These are phyloP conservation scores for Lethrus apterus DNA, from an alignment of 1,140 invertebrate species.

Conservation along the genomic window DNA sequence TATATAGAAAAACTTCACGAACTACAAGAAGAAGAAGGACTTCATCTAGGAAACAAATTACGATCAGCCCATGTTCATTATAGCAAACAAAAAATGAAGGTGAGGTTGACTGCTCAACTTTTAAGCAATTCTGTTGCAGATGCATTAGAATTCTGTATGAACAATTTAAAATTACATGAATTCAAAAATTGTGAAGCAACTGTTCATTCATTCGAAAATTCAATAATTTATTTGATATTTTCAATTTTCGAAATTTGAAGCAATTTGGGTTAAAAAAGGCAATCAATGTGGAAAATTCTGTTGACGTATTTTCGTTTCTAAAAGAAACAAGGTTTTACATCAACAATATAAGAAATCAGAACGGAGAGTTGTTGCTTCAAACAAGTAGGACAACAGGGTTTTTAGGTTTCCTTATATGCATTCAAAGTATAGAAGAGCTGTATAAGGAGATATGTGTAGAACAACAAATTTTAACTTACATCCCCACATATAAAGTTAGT, in stretches of 20 bases:
- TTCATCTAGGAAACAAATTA: slow-evolving; percentile 22
- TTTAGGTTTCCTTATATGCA: slow-evolving; percentile 17
- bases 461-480: slow-evolving; percentile 4
- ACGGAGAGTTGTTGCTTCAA: slow-evolving; percentile 7
- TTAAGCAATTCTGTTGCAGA: slow-evolving; percentile 19
- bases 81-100: slow-evolving; percentile 23
- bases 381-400: slow-evolving; percentile 17
- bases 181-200: slow-evolving; percentile 19
- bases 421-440: slow-evolving; percentile 15
- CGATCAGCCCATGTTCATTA: slow-evolving; percentile 24
- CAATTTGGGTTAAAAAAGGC: slow-evolving; percentile 18
- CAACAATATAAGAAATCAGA: slow-evolving; percentile 15
- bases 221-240: slow-evolving; percentile 25
- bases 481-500: slow-evolving; percentile 32
- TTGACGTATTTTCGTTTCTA: slow-evolving; percentile 1
- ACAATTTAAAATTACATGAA: slow-evolving; percentile 12
- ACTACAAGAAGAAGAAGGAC: slow-evolving; percentile 20
- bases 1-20: slow-evolving; percentile 21
- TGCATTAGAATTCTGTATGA: slow-evolving; percentile 19
- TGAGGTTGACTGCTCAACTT: slow-evolving; percentile 16
- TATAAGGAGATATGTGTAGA: slow-evolving; percentile 15
- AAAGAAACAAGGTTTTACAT: slow-evolving; percentile 9
- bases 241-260: slow-evolving; percentile 24
- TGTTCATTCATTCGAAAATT: slow-evolving; percentile 21
- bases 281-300: slow-evolving; percentile 5